Evolutionary conservation across 1,140 invertebrate species (phyloP), one percentile per base, ranked within the genome.

Genomic region (Limonius californicus): DNA sequence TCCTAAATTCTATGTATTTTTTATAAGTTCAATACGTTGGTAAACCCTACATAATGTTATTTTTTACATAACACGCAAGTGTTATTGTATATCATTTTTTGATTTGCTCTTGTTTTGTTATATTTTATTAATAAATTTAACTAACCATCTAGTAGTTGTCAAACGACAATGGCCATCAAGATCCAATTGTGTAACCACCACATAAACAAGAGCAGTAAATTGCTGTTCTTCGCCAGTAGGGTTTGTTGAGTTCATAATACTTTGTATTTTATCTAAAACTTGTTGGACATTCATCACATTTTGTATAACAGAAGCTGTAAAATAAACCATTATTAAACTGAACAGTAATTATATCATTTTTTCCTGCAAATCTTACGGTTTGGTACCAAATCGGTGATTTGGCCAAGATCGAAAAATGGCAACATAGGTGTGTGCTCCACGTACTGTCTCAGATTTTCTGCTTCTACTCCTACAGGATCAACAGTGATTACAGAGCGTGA

Each of bases 391-490:
- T n/a, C n/a, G n/a, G n/a, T n/a, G n/a, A n/a, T n/a, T n/a, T n/a
- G n/a, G n/a, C n/a, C n/a, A n/a, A n/a, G n/a, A n/a, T n/a, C n/a
- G n/a, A n/a, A n/a, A n/a, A n/a, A n/a, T n/a, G n/a, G n/a, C n/a
- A n/a, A n/a, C n/a, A n/a, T n/a, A n/a, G n/a, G n/a, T n/a, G n/a
- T n/a, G n/a, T n/a, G n/a, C n/a, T n/a, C n/a, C 15, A 50, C 77
- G 59, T 81, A 80, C 11, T 80, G 71, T 15, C 76, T 61, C 27
- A 84, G 68, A 0, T 75, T 66, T 55, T 81, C 75, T 0, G 79
- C 80, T 65, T 84, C 81, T 7, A 74, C 65, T 0, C 78, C 79
- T 59, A 79, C 72, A 57, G 82, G 82, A 70, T 83, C 78, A 65
- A 82, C 81, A 0, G 82, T 84, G 43, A 83, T 64, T 18, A 84